Evolutionary conservation across 1,140 invertebrate genomes (phyloP).

Genomic region (Gyrodactylus bullatarudis): DNA sequence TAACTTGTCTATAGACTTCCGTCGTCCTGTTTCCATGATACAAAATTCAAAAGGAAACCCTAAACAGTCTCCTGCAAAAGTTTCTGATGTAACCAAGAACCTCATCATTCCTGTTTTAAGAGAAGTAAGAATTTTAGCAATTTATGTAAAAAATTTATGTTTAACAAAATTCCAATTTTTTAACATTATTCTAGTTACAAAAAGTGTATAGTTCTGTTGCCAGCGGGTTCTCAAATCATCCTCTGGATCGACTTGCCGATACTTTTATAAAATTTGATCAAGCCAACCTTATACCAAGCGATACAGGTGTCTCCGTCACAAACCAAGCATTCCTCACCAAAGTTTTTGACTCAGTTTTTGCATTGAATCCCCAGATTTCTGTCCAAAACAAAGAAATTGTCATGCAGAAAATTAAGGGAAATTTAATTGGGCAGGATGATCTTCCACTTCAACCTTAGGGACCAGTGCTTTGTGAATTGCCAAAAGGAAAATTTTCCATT

Average conservation of each 20-base stretch:
- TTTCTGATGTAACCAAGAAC: background rate
- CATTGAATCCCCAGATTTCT: background rate
- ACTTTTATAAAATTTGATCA: background rate
- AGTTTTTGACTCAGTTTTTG: background rate
- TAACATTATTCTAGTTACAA: background rate
- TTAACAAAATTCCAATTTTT: background rate
- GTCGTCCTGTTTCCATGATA: background rate
- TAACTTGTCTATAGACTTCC: background rate
- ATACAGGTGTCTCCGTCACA: background rate
- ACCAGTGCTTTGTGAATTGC: no score
- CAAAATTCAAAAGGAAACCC: no score
- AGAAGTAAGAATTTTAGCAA: background rate
- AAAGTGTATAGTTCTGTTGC: background rate
- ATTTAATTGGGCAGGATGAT: no score
- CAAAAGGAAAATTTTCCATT: no score
- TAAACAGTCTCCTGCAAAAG: no score
- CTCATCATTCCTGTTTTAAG: background rate
- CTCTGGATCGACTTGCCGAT: background rate
- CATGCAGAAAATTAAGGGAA: background rate
- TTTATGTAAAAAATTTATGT: background rate
- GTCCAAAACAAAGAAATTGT: background rate
- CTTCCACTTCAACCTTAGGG: no score
- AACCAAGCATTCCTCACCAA: background rate
- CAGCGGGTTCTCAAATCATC: background rate
- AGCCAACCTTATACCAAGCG: background rate